Base-by-base conservation (phyloP, 2,888 invertebrate genomes). In the Scotopteryx bipunctaria region DNA sequence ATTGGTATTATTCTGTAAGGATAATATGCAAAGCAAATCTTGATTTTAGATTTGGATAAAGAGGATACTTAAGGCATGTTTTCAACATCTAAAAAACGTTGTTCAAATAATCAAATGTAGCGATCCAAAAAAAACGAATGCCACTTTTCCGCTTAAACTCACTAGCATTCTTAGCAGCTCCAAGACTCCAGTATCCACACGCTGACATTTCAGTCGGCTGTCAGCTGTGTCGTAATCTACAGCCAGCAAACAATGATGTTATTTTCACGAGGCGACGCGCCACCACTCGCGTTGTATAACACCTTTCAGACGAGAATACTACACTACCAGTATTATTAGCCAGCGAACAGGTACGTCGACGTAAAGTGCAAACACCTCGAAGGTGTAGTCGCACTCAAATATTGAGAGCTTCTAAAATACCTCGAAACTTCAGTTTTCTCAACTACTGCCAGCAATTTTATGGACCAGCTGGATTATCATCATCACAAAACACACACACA, bases 181-280 rank as follows among this genome's bases (percentile, higher is more conserved):
- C 33, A 37, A 45, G 29, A 36, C 14, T 47, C 14, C 44, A 23
- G 9, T 27, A 17, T 53, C 49, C 47, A 41, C 49, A n/a, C 33
- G 51, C 42, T 57, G 57, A 62, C 57, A 59, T 58, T 56, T 62
- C 40, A 57, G 52, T n/a, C n/a, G n/a, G 21, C 13, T 27, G 27
- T 9, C 27, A 45, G 35, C 33, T 27, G 46, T 55, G 46, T 59
- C 57, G 54, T 48, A 58, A 58, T 42, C 51, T 29, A 37, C 46
- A 41, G 45, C 21, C 19, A 29, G 49, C 53, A 47, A 54, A 57
- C 57, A 57, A 57, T 59, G 19, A 45, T 56, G 47, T 45, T 55
- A 53, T 56, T 52, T 55, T 48, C 42, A 58, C 38, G 53, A 54
- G 23, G 40, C 32, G 46, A 37, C 40, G 43, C 29, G 41, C 36